Conservation (phyloP, 1,140 invertebrate genomes). For the Sycophaga agraensis region DNA sequence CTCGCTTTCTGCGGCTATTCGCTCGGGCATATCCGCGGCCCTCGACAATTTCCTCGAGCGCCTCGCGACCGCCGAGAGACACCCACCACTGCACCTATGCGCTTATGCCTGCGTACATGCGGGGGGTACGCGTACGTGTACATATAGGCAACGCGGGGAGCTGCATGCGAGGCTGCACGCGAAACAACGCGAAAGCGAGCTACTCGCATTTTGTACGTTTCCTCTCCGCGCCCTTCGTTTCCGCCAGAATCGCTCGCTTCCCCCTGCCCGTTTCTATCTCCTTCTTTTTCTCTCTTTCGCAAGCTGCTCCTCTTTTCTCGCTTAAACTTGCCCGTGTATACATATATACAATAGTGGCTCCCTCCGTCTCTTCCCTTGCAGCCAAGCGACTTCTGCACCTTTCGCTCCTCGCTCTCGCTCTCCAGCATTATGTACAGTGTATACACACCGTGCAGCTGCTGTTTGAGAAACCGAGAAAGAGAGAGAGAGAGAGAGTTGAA, state of each 20-base stretch:
- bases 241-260: neutral
- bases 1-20: neutral
- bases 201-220: conserved; percentile 3
- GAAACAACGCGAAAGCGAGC: neutral
- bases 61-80: neutral
- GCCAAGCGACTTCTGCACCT: no score
- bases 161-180: no score
- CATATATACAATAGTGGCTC: no score
- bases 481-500: neutral
- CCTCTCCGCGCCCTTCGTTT: conserved; percentile 22
- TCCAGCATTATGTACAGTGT: neutral
- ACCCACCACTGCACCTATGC: neutral
- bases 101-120: neutral
- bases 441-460: neutral
- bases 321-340: no score
- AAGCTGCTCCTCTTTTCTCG: neutral
- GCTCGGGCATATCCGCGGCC: neutral
- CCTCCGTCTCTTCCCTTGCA: neutral
- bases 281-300: neutral
- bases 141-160: no score
- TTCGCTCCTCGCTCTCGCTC: neutral
- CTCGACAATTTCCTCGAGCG: neutral
- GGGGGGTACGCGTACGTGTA: no score
- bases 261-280: neutral
- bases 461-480: neutral